Base-by-base conservation (phyloP, 2,797 vertebrate species). In the Acrocephalus scirpaceus region DNA sequence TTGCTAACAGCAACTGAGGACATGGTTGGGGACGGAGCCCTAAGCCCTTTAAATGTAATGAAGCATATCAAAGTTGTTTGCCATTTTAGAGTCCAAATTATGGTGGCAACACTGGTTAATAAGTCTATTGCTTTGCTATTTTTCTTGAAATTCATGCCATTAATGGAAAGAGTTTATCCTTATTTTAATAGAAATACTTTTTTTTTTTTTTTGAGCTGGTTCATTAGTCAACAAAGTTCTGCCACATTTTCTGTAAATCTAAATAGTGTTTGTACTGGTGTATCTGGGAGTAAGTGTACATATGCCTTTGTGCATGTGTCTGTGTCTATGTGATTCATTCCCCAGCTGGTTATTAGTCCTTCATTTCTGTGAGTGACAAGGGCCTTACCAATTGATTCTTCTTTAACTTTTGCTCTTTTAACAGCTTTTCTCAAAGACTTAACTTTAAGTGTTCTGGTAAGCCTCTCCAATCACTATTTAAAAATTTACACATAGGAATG, bases 361-460 rank as follows among this genome's bases (percentile, higher is more conserved):
- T 75, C 3, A 10, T 53, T 77, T 58, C 50, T 73, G 36, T 72
- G 60, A 60, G 56, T 25, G n/a, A 71, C 32, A 74, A 47, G 92
- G 45, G 26, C 57, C 36, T 75, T 62, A 75, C 40, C 65, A 82
- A 26, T 11, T 62, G 30, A 77, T 89, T 61, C 65, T 90, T 84
- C 56, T 54, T 71, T 77, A 42, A 19, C n/a, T 75, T 60, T 56
- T 88, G 40, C 40, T 89, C 65, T 64, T 95, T 80, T 60, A 75
- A 40, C 50, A 74, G 40, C 51, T 90, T 94, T 23, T 94, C 77
- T 83, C 88, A 90, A 64, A 94, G 95, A 95, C 85, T 58, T 94
- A 85, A 79, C 51, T 65, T 83, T 73, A 92, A 92, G 57, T 85
- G 60, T 93, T 91, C 88, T 90, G 76, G 94, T 92, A 88, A 95